Evolutionary conservation across 1,140 invertebrate genomes (phyloP).

Genomic region (Drosophila funebris): DNA sequence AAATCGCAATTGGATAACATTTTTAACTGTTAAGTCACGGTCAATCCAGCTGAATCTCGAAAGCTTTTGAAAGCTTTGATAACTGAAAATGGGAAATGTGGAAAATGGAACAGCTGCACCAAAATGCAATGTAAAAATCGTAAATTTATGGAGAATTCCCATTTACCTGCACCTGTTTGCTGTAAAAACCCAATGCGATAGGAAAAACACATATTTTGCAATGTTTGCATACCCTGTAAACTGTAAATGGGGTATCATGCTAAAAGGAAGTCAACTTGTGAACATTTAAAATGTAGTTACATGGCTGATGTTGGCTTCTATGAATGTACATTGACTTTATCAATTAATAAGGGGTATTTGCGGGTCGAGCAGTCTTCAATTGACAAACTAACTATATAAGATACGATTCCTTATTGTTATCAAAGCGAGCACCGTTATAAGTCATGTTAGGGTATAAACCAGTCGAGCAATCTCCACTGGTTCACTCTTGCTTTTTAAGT

Average conservation of each 20-base stretch:
- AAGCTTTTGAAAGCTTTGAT: background rate
- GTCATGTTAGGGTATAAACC: background rate
- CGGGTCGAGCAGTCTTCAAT: too few relatives aligned
- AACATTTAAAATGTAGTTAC: background rate
- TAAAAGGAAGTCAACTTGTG: background rate
- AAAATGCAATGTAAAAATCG: background rate
- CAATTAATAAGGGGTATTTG: too few relatives aligned
- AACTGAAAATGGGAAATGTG: constrained; percentile 17
- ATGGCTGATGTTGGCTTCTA: too few relatives aligned
- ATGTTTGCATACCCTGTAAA: background rate
- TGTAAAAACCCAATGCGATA: constrained; percentile 10
- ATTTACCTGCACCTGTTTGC: background rate
- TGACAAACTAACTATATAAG: too few relatives aligned
- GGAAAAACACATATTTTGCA: background rate
- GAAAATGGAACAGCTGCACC: constrained; percentile 22
- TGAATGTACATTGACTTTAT: too few relatives aligned
- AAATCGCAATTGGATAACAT: background rate
- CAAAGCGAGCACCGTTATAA: too few relatives aligned
- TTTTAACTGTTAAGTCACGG: constrained; percentile 25
- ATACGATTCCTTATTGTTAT: too few relatives aligned
- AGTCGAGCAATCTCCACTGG: background rate
- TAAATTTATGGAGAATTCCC: constrained; percentile 1
- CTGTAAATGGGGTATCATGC: background rate
- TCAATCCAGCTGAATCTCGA: constrained; percentile 3
- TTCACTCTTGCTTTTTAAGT: background rate